Percentiles rank a stretch among this genome's conserved stretches.
Evolutionary conservation across 2,888 invertebrate genomes (phyloP).

Genomic region (Leptinotarsa juncta): DNA sequence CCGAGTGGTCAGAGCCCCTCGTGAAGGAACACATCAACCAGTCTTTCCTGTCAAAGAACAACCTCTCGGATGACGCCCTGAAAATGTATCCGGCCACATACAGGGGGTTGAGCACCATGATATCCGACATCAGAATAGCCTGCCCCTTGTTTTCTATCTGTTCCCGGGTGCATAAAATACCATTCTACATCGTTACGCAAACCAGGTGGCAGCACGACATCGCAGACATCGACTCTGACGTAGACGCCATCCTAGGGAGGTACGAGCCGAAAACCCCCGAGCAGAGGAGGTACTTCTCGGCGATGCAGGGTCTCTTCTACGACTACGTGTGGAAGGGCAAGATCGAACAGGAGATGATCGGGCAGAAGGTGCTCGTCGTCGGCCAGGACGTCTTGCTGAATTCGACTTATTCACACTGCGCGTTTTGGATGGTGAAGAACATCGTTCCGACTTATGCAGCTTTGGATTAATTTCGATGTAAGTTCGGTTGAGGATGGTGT

Average conservation of each 20-base stretch:
- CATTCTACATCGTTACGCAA: constrained; percentile 81
- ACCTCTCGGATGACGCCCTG: constrained; percentile 74
- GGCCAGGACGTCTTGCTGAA: constrained; percentile 78
- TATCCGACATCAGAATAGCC: constrained; percentile 82
- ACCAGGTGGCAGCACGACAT: constrained; percentile 67
- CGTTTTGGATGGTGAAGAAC: constrained; percentile 80
- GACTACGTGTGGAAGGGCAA: constrained; percentile 84
- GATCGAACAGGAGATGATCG: constrained; percentile 71
- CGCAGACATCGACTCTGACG: constrained; percentile 70
- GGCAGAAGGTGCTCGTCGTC: constrained; percentile 72
- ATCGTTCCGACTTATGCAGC: constrained; percentile 82
- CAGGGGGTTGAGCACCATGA: constrained; percentile 76
- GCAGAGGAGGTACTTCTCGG: constrained; percentile 79
- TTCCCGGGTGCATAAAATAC: constrained; percentile 72
- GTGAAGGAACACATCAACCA: constrained; percentile 74
- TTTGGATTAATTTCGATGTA: constrained; percentile 70
- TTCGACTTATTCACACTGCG: constrained; percentile 78
- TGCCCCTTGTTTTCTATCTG: constrained; percentile 82
- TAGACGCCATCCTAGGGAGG: constrained; percentile 80
- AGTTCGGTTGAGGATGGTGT: too few relatives aligned
- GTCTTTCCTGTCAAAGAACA: constrained; percentile 74
- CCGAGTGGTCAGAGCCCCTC: constrained; percentile 75
- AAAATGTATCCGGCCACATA: constrained; percentile 75
- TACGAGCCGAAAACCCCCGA: constrained; percentile 79
- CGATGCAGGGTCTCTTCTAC: constrained; percentile 86